Evolutionary conservation across 2,113 vertebrate genomes (phyloP).

Genomic region (Tragelaphus scriptus): DNA sequence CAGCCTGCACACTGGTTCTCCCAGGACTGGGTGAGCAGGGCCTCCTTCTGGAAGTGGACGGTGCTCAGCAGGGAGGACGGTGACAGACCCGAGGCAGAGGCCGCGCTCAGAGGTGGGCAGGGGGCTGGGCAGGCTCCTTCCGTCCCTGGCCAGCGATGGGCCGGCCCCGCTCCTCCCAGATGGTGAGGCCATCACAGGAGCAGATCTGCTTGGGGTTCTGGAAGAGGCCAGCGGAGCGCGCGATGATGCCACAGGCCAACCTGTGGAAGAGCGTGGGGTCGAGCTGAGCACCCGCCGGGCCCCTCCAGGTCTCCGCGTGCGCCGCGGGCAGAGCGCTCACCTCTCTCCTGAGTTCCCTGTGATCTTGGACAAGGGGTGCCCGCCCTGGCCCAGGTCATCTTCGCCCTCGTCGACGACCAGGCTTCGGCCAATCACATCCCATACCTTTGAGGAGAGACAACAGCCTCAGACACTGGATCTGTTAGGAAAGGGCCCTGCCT

Average conservation of each 20-base stretch:
- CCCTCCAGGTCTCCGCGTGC: fast-evolving
- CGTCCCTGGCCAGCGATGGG: conserved; percentile 82
- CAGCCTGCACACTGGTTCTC: neutral
- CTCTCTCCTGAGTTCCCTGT: conserved; percentile 91
- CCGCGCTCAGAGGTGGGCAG: conserved; percentile 67
- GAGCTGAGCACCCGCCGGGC: neutral
- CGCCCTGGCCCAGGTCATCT: conserved; percentile 89
- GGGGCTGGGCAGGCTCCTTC: conserved; percentile 54
- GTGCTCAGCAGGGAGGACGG: neutral
- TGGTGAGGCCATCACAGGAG: conserved; percentile 89
- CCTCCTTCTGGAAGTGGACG: neutral
- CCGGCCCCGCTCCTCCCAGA: conserved; percentile 91
- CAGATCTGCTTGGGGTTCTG: conserved; percentile 92
- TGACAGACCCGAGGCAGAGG: neutral
- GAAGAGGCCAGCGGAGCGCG: conserved; percentile 90
- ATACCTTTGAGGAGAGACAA: conserved; percentile 79
- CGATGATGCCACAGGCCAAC: conserved; percentile 92
- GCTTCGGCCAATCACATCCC: conserved; percentile 92
- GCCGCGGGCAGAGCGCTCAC: conserved; percentile 67
- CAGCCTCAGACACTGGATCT: neutral
- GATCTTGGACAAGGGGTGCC: conserved; percentile 83
- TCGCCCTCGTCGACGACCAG: conserved; percentile 88
- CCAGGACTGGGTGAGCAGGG: neutral
- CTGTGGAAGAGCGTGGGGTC: conserved; percentile 64
- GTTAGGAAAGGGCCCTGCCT: neutral